Conservation (phyloP, 2,113 vertebrate species). For the Gymnocephalus cernua region DNA sequence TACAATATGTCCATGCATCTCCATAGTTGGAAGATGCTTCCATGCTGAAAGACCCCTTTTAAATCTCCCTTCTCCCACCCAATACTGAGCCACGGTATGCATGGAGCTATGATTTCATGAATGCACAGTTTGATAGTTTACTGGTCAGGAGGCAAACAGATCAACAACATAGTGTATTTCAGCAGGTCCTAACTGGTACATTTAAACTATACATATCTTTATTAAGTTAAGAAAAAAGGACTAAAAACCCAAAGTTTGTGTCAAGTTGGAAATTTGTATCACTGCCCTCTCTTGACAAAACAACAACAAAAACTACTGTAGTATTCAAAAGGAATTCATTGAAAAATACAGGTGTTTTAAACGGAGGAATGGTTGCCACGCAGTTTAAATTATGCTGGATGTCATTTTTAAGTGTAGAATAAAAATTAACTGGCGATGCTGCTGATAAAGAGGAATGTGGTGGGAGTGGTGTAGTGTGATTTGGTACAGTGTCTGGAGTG, state of each 20-base stretch:
- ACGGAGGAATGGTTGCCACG: conserved; percentile 74
- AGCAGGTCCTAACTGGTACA: conserved; percentile 80
- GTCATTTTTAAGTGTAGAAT: conserved; percentile 57
- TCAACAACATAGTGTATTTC: conserved; percentile 72
- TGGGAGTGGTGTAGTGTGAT: conserved; percentile 65
- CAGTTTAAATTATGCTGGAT: conserved; percentile 64
- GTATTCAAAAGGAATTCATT: conserved; percentile 75
- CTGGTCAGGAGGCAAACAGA: conserved; percentile 65
- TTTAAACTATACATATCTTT: conserved; percentile 74
- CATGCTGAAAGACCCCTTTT: conserved; percentile 63
- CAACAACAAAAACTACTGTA: conserved; percentile 72
- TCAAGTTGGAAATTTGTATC: conserved; percentile 60
- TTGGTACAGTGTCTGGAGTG: conserved; percentile 71
- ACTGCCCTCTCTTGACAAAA: conserved; percentile 72
- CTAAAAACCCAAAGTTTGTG: conserved; percentile 65
- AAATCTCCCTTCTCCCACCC: conserved; percentile 53
- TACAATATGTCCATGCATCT: conserved; percentile 60
- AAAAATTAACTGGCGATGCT: conserved; percentile 62
- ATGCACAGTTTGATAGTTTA: conserved; percentile 60
- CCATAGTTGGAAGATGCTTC: no score
- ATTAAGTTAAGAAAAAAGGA: conserved; percentile 72
- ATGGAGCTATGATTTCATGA: conserved; percentile 57
- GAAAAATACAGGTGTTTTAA: conserved; percentile 75
- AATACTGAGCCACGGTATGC: conserved; percentile 65
- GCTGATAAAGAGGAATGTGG: conserved; percentile 77